phyloP scores from a whole-genome alignment of 2,888 invertebrate species.

The Dinocampus coccinellae region DNA sequence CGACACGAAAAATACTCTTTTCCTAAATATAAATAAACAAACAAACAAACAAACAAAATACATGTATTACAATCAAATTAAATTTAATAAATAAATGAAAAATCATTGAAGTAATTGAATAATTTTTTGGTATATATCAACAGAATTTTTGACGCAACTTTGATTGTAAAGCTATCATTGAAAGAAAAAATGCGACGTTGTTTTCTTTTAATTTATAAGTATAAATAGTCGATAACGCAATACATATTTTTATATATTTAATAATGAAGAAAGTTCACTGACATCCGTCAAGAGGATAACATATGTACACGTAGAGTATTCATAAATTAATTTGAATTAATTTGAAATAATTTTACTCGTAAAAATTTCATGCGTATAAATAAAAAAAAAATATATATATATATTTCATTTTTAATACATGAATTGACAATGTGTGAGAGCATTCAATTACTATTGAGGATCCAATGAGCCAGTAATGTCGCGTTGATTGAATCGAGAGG shows the following conservation, averaged over 20 bases:
- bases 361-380: neutral
- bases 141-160: neutral
- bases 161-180: neutral
- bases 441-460: neutral
- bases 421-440: neutral
- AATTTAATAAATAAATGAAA: no score
- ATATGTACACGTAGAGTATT: neutral
- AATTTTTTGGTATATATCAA: no score
- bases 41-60: no score
- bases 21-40: constrained; percentile 43
- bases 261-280: neutral
- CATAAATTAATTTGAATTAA: neutral
- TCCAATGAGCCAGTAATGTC: neutral
- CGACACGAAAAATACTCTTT: constrained; percentile 63
- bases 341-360: neutral
- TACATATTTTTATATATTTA: neutral
- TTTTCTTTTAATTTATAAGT: neutral
- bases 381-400: neutral
- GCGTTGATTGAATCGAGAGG: neutral
- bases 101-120: no score
- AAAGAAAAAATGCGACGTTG: no score
- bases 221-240: neutral
- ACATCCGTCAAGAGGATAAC: neutral
- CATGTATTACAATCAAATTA: no score
- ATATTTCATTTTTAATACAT: neutral